phyloP scores from a whole-genome alignment of 2,888 invertebrate genomes.

The Drosophila longiperda region DNA sequence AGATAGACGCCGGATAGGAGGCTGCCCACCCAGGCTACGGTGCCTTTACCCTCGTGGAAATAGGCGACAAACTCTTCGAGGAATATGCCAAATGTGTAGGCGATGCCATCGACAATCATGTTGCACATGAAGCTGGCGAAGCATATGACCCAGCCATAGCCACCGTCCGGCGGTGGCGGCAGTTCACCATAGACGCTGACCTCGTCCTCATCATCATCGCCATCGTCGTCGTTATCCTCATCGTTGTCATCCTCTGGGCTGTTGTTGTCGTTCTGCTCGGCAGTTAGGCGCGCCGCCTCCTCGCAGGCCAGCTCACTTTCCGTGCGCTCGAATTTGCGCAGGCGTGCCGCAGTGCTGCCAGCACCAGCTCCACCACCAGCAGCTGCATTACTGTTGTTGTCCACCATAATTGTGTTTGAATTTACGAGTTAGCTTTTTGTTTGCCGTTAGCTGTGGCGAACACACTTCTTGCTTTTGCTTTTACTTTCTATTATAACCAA shows the following conservation, averaged over 20 bases:
- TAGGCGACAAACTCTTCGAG: conserved; percentile 91
- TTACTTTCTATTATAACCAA: conserved; percentile 18
- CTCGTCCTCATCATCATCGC: conserved; percentile 87
- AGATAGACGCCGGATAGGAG: conserved; percentile 98
- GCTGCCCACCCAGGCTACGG: conserved; percentile 97
- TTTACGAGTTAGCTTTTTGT: conserved; percentile 22
- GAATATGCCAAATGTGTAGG: conserved; percentile 99
- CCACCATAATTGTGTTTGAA: conserved; percentile 67
- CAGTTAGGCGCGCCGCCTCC: conserved; percentile 92
- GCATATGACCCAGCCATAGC: conserved; percentile 97
- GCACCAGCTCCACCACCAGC: conserved; percentile 33
- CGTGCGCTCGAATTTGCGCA: conserved; percentile 87
- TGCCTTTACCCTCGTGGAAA: conserved; percentile 94
- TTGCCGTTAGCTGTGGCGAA: conserved; percentile 24
- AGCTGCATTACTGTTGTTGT: conserved; percentile 64
- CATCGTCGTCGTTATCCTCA: conserved; percentile 70
- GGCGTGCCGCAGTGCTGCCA: conserved; percentile 79
- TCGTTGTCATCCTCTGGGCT: conserved; percentile 68
- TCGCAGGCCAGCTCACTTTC: conserved; percentile 95
- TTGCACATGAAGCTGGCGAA: conserved; percentile 98
- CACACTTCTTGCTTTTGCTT: conserved; percentile 30
- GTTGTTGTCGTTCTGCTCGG: conserved; percentile 87
- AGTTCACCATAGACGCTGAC: conserved; percentile 90
- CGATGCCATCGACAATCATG: conserved; percentile 98
- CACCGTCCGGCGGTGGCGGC: conserved; percentile 95